Evolutionary conservation across 2,888 invertebrate genomes (phyloP).

Genomic region (Allolobophora icterica): DNA sequence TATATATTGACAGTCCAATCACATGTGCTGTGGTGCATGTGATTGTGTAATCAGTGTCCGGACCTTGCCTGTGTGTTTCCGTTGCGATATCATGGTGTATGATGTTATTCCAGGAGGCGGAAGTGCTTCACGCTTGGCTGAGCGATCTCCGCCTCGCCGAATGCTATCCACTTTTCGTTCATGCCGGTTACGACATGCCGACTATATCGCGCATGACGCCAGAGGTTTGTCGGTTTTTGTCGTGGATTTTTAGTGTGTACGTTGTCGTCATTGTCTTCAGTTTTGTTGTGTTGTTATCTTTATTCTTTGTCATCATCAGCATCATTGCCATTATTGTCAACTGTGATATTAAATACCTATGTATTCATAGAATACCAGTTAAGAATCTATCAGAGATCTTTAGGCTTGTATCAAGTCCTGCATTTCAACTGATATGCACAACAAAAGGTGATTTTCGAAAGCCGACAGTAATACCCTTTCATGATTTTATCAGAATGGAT

Average conservation of each 20-base stretch:
- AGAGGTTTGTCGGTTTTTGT: conserved; percentile 29
- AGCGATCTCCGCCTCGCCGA: conserved; percentile 37
- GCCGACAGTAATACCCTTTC: not conserved
- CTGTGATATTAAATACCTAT: not conserved
- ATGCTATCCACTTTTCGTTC: conserved; percentile 41
- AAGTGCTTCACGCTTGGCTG: conserved; percentile 38
- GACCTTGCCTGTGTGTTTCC: not conserved
- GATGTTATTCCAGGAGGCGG: conserved; percentile 39
- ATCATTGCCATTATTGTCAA: not conserved
- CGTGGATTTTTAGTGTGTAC: not conserved
- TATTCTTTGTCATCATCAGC: not conserved
- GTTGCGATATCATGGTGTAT: not conserved
- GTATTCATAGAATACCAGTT: not conserved
- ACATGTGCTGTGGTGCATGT: not conserved
- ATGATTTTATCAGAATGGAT: not conserved
- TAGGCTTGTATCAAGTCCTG: not conserved
- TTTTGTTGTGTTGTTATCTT: not conserved
- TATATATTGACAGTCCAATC: not conserved
- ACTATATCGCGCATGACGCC: conserved; percentile 44
- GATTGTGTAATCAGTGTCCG: not conserved
- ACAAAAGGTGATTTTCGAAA: not conserved
- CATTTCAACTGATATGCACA: not conserved
- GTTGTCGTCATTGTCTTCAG: not conserved
- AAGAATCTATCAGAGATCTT: not conserved
- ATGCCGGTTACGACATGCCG: conserved; percentile 42